Evolutionary conservation across 2,888 invertebrate genomes (phyloP), one percentile per base, ranked within the genome.

Genomic region (Folsomia manolachei): DNA sequence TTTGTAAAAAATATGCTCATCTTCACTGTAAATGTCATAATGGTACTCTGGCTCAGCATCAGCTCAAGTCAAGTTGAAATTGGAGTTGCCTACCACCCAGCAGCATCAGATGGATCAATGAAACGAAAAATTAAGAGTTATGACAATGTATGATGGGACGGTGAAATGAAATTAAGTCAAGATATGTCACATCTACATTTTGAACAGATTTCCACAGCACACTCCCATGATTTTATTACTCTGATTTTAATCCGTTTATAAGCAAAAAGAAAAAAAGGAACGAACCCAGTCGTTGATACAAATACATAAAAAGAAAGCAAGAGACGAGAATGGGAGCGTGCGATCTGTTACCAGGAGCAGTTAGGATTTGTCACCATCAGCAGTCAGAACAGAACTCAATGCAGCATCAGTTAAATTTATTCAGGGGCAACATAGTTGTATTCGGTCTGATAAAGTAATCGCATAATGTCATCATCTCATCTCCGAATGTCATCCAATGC

Each of bases 181-280:
- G 39, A 39, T 39, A 39, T 39, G 14, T 39, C 39, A 39, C 14
- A 39, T 39, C 14, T 39, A 39, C 39, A 39, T 39, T 39, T 39
- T 39, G 21, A 60, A 60, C 60, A 60, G 60, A 60, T 19, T 21
- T 60, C 60, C 4, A 60, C 60, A 21, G 39, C 39, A 39, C 39
- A 39, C 39, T 39, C 39, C 39, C 39, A n/a, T 51, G 18, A 63
- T 66, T 66, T 21, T 24, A 66, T 66, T 56, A 26, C 60, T 18
- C 19, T 67, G 67, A 67, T 67, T 67, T 67, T 67, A 67, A 67
- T 67, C 67, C 67, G 24, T 53, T 67, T 67, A 67, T 24, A 56
- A 25, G n/a, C 56, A 51, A 19, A 11, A 27, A 21, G 27, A 27
- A 27, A n/a, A n/a, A n/a, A n/a, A 52, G 9, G n/a, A 27, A 66